phyloP scores from a whole-genome alignment of 2,888 invertebrate species.

The Drosophila mimetica region DNA sequence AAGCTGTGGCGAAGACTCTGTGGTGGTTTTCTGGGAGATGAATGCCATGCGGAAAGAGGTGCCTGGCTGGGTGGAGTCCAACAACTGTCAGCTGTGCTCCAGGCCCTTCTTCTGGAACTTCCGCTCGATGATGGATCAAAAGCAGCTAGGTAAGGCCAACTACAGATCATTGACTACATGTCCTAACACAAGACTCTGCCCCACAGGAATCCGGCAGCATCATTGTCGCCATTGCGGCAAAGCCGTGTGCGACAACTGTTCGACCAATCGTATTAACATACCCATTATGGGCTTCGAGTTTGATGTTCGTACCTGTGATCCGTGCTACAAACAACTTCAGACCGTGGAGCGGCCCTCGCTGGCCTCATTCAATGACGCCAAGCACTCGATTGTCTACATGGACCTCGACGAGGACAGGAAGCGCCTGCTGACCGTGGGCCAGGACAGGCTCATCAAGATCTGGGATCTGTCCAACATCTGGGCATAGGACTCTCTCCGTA shows the following conservation, averaged over 20 bases:
- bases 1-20: conserved; percentile 96
- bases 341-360: conserved; percentile 96
- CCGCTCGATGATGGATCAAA: conserved; percentile 98
- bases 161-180: not conserved
- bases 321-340: conserved; percentile 92
- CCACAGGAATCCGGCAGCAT: conserved; percentile 90
- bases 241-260: conserved; percentile 97
- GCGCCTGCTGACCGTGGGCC: conserved; percentile 95
- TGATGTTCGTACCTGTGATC: conserved; percentile 97
- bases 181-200: not conserved
- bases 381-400: conserved; percentile 95
- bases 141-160: conserved; percentile 88
- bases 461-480: conserved; percentile 92
- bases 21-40: conserved; percentile 98
- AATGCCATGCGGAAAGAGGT: conserved; percentile 94
- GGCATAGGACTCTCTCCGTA: conserved; percentile 60
- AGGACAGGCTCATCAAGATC: conserved; percentile 97
- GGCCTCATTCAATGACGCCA: conserved; percentile 97
- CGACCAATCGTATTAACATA: conserved; percentile 93
- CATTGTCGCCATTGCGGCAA: conserved; percentile 97
- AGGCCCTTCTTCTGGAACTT: conserved; percentile 99
- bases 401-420: conserved; percentile 95
- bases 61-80: conserved; percentile 97
- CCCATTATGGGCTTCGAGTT: conserved; percentile 99
- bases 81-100: conserved; percentile 96